Evolutionary conservation across 2,113 vertebrate species (phyloP), one percentile per base, ranked within the genome.

Genomic region (Neogobius melanostomus): DNA sequence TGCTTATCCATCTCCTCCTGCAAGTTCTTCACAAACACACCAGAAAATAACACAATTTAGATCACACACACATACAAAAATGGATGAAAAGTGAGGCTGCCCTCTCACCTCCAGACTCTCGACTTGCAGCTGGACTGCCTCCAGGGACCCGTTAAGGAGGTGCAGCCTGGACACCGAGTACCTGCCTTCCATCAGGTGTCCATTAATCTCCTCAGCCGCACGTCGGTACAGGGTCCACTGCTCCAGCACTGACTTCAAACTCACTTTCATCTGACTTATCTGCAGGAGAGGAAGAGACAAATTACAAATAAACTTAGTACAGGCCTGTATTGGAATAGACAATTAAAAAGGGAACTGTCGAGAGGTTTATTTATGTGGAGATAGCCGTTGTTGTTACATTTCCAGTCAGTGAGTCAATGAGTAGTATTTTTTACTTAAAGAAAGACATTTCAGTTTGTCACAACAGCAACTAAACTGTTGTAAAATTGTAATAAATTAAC

Each of bases 1-100:
- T 96, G 95, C 57, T 95, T 98, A 76, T 98, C 95, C 80, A 99
- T 82, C 79, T 98, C 95, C 79, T 96, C 94, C 69, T 96, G 97
- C 44, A 99, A 88, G 71, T 71, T 95, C 98, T 99, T n/a, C 9
- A 14, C 9, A 42, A 64, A 21, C 47, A 54, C 9, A 5, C 76
- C 42, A 59, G 11, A 49, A 17, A 45, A 8, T 43, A 17, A 64
- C 45, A 45, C 65, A 11, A 64, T 15, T 12, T 49, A 36, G 4
- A 36, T 36, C 28, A 36, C 28, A 47, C 2, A 46, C 0, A 14
- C 11, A 50, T 6, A 12, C 14, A 36, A 44, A 57, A 43, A 8
- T 60, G n/a, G n/a, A 10, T 44, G 59, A 7, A 8, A 16, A 21
- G 1, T 11, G 17, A 7, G 14, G 10, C 44, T 52, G n/a, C 36